Base-by-base conservation (phyloP, 2,888 invertebrate genomes). In the Caenorhabditis sp. region DNA sequence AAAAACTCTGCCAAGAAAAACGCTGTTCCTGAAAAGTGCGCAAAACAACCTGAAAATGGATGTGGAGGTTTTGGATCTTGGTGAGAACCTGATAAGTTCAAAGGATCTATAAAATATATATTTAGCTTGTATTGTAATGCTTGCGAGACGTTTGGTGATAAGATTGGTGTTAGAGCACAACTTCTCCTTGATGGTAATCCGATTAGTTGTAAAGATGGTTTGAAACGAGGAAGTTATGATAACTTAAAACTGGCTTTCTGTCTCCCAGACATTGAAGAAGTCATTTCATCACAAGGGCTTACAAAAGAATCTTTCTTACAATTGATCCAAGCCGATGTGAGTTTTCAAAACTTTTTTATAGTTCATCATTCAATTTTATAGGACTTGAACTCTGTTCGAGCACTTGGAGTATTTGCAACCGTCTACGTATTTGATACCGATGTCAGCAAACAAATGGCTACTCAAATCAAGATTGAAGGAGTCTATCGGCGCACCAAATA, bases 41-140 rank as follows among this genome's bases (percentile, higher is more conserved):
- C 75, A 4, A 81, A 82, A 52, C 86, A 85, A 49, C 72, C 78
- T 1, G 74, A 78, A 8, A 84, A 83, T 57, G 87, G 87, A 8
- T 87, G 87, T 61, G 85, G 85, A 49, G 85, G 85, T 20, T 83
- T 86, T 50, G 86, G 86, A 49, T 85, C 85, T 1, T 86, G 86
- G 86, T 86, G 69, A 36, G 27, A 38, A 25, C 21, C 17, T 36
- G 0, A 5, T 54, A 4, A 53, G 20, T 27, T 57, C 1, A 5
- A 10, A 31, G 12, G 53, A 21, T 23, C 31, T 56, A 17, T 0
- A 4, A 0, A 66, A 83, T 68, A n/a, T n/a, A n/a, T n/a, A n/a
- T n/a, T n/a, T 63, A 85, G 86, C 64, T 69, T 87, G 53, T 87
- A 87, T 67, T 87, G 87, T 70, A 84, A 87, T 68, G 87, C 85